A percentile compares a stretch with the other conserved stretches of the same genome.
Evolutionary conservation across 2,113 vertebrate species (phyloP).

Genomic region (Halichoeres trimaculatus): DNA sequence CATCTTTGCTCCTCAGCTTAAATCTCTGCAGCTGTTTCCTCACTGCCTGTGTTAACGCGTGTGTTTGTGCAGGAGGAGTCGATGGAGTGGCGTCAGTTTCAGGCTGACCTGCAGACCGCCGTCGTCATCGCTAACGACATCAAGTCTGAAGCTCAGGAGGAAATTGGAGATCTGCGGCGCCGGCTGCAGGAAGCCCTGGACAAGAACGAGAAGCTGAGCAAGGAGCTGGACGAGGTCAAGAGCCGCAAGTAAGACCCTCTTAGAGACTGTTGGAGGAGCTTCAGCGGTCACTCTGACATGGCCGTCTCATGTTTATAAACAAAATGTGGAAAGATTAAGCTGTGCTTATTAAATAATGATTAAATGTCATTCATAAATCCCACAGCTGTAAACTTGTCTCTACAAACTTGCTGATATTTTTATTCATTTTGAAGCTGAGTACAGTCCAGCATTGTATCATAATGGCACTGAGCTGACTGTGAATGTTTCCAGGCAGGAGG

Average conservation of each 20-base stretch:
- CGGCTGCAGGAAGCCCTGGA: conserved; percentile 91
- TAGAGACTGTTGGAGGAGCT: background rate
- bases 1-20: too few relatives aligned
- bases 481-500: conserved; percentile 87
- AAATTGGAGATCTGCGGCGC: conserved; percentile 94
- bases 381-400: background rate
- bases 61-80: conserved; percentile 88
- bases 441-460: too few relatives aligned
- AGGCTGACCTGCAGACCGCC: conserved; percentile 95
- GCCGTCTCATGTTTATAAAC: conserved; percentile 34
- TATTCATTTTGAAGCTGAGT: too few relatives aligned
- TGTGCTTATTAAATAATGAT: background rate
- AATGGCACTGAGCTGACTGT: background rate
- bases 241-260: conserved; percentile 90
- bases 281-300: conserved; percentile 8
- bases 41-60: conserved; percentile 4
- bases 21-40: background rate
- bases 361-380: background rate
- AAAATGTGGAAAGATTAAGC: background rate
- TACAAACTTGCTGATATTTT: background rate
- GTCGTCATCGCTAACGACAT: conserved; percentile 98
- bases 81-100: conserved; percentile 97
- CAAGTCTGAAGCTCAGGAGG: conserved; percentile 96
- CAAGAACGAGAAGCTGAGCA: conserved; percentile 93
- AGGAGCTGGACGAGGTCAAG: conserved; percentile 94